Conservation (phyloP, 2,797 vertebrate species). For the Pseudopleuronectes americanus region DNA sequence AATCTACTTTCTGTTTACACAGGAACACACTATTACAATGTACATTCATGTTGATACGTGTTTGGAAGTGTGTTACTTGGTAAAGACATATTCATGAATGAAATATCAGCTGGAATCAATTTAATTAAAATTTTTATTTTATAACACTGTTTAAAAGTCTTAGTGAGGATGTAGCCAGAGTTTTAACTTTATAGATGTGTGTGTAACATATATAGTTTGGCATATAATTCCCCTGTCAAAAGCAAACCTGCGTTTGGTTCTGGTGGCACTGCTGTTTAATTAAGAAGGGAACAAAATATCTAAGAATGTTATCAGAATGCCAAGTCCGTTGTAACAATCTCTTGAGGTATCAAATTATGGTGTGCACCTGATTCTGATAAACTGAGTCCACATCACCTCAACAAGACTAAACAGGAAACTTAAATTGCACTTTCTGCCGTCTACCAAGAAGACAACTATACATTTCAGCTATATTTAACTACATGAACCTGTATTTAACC, state of each 20-base stretch:
- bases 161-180: neutral
- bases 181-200: neutral
- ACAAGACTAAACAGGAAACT: constrained; percentile 29
- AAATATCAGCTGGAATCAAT: too few relatives aligned
- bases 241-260: neutral
- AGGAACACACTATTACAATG: neutral
- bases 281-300: neutral
- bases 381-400: neutral
- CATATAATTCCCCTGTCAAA: neutral
- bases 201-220: neutral
- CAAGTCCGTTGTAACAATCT: constrained; percentile 10
- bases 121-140: too few relatives aligned
- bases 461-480: constrained; percentile 2
- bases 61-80: neutral
- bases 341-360: constrained; percentile 27
- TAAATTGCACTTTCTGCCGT: neutral
- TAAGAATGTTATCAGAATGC: constrained; percentile 8
- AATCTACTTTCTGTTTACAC: neutral
- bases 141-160: neutral
- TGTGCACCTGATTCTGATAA: constrained; percentile 15
- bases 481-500: constrained; percentile 6
- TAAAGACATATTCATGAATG: too few relatives aligned
- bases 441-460: constrained; percentile 9
- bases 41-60: neutral
- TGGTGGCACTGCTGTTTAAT: neutral